A percentile compares a stretch with the other conserved stretches of the same genome.
phyloP scores from a whole-genome alignment of 1,140 invertebrate genomes.

The Phocides pigmalion region DNA sequence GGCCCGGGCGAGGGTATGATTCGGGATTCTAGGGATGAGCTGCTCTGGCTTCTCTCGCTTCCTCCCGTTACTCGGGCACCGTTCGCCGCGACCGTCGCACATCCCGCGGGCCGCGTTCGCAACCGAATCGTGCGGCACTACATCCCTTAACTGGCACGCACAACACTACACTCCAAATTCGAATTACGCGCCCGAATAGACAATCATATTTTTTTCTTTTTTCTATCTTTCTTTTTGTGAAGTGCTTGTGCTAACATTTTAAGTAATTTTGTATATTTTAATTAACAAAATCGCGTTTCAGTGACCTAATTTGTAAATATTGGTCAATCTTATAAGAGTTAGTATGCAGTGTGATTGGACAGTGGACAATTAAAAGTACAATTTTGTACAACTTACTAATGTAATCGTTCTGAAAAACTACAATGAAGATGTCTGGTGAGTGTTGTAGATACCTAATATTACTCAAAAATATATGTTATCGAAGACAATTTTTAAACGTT shows the following conservation, averaged over 20 bases:
- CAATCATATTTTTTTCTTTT: constrained; percentile 36
- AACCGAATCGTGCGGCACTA: constrained; percentile 43
- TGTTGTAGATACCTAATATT: constrained; percentile 25
- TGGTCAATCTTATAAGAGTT: constrained; percentile 27
- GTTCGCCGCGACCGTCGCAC: constrained; percentile 74
- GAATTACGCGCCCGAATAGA: constrained; percentile 33
- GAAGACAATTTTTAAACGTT: no score
- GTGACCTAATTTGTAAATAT: constrained; percentile 5
- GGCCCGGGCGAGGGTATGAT: constrained; percentile 76
- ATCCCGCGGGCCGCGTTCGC: constrained; percentile 50
- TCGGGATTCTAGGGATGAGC: constrained; percentile 82
- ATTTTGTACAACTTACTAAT: not conserved
- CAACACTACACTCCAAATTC: constrained; percentile 40
- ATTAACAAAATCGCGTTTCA: no score
- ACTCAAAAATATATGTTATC: no score
- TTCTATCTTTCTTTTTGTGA: constrained; percentile 19
- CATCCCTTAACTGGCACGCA: constrained; percentile 31
- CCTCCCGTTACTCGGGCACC: constrained; percentile 79
- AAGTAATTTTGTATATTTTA: no score
- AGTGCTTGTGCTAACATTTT: constrained; percentile 7
- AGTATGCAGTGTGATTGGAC: constrained; percentile 41
- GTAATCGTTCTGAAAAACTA: constrained; percentile 34
- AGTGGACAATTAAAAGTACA: constrained; percentile 18
- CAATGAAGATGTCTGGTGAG: constrained; percentile 81
- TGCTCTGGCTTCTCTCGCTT: constrained; percentile 78